Percentiles rank a stretch among this genome's conserved stretches.
These are phyloP conservation scores for Diphyllodes magnificus DNA, from an alignment of 2,113 vertebrate species.

Conservation along the genomic window DNA sequence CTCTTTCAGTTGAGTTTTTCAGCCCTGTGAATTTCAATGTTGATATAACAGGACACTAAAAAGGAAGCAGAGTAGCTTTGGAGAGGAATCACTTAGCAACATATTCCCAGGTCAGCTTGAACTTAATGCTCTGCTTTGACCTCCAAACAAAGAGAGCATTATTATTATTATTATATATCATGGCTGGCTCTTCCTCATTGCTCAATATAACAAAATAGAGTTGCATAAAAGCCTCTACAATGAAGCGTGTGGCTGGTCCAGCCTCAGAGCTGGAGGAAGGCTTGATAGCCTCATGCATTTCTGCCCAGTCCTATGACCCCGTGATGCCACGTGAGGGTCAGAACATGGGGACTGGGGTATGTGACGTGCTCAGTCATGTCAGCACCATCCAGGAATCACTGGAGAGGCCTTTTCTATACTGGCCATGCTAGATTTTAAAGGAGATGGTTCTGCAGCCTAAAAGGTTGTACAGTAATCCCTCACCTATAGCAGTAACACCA, in stretches of 20 bases:
- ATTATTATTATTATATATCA: background rate
- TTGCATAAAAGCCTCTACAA: background rate
- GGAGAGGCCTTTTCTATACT: background rate
- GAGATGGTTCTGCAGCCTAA: background rate
- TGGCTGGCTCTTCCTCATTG: background rate
- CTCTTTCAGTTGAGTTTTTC: background rate
- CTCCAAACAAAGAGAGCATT: constrained; percentile 14
- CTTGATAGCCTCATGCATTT: background rate
- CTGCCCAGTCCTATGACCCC: background rate
- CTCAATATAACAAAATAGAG: background rate
- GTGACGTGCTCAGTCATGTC: background rate
- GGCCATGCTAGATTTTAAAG: background rate
- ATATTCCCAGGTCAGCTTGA: constrained; percentile 1
- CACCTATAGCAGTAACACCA: background rate
- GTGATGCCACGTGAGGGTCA: background rate
- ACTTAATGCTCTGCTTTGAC: constrained; percentile 17
- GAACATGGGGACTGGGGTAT: background rate
- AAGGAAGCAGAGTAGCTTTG: background rate
- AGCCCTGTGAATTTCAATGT: background rate
- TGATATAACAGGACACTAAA: background rate
- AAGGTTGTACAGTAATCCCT: background rate
- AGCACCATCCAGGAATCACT: background rate
- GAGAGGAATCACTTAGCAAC: background rate
- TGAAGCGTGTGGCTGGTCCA: background rate
- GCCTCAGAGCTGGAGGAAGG: background rate